Percentiles rank a stretch among this genome's conserved stretches.
These are phyloP conservation scores for Lumbricus terrestris DNA, from an alignment of 2,888 invertebrate genomes.

Conservation along the genomic window DNA sequence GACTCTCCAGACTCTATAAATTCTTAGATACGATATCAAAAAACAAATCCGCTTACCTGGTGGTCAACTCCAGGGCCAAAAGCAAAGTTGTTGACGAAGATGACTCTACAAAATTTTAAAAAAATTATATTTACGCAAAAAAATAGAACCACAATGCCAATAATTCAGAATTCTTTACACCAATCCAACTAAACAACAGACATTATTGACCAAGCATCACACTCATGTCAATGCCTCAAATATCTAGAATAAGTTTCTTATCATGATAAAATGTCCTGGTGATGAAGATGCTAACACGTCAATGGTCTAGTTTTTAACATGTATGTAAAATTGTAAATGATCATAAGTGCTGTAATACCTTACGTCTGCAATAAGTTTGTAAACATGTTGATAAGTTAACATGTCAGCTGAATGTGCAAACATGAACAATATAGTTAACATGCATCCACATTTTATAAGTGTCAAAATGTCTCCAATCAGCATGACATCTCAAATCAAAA, in stretches of 20 bases:
- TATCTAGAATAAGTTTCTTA: too few species aligned
- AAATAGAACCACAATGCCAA: too few species aligned
- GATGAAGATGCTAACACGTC: too few species aligned
- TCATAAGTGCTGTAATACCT: too few species aligned
- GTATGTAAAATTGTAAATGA: too few species aligned
- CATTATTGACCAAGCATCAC: neutral
- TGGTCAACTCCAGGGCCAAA: conserved; percentile 97
- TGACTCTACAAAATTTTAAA: conserved; percentile 69
- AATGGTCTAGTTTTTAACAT: too few species aligned
- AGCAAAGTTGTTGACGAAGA: conserved; percentile 99
- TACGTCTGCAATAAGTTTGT: neutral
- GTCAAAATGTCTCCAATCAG: neutral
- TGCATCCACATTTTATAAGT: neutral
- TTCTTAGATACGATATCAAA: too few species aligned
- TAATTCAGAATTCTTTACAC: neutral
- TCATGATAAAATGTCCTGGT: too few species aligned
- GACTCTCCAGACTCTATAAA: too few species aligned
- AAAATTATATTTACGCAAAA: conserved; percentile 26
- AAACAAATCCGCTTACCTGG: conserved; percentile 55
- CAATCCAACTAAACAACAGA: neutral
- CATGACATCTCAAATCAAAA: neutral
- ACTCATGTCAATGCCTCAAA: too few species aligned
- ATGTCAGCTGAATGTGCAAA: too few species aligned
- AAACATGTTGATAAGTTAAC: neutral
- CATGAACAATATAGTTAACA: neutral